Base-by-base conservation (phyloP, 2,797 vertebrate species). In the Miichthys miiuy region DNA sequence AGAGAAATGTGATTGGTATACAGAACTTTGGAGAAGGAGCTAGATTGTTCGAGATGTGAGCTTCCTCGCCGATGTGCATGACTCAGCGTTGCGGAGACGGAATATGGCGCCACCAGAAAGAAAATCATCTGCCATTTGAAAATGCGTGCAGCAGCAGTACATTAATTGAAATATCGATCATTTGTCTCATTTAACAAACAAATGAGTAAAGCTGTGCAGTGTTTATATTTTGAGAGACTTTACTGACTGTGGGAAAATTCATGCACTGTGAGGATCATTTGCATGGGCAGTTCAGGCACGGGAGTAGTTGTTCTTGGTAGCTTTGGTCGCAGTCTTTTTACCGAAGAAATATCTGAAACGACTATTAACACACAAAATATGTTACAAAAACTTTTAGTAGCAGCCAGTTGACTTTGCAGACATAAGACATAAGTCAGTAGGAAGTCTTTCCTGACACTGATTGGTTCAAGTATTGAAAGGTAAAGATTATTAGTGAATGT, bases 21-120 rank as follows among this genome's bases (percentile, higher is more conserved):
- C 17, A 60, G 27, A 44, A 62, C 58, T 78, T 44, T 51, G 41
- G 27, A 21, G 18, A 46, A 63, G 34, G 67, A 58, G n/a, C 11
- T 2, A 6, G 61, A 76, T 67, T 42, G 46, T 68, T 71, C 44
- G 41, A 80, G 54, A 76, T 52, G 21, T 56, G 48, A 61, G 52
- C 25, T 56, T 72, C 34, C 8, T 78, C 44, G 66, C 8, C 25
- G 30, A 75, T 58, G 52, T 9, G 27, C 5, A 69, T 88, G 90
- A 92, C 84, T 91, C 83, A 86, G 86, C 87, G 30, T 44, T 84
- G 54, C 10, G 57, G 38, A n/a, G 60, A 70, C 23, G 34, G 17
- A 58, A 41, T 17, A 51, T 1, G 0, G 6, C 2, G 20, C 11
- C 27, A 47, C 46, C 46, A 13, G 34, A 44, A 67, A 42, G 34